These are phyloP conservation scores for Agonum fuliginosum DNA, from an alignment of 2,888 invertebrate genomes.

Conservation along the genomic window DNA sequence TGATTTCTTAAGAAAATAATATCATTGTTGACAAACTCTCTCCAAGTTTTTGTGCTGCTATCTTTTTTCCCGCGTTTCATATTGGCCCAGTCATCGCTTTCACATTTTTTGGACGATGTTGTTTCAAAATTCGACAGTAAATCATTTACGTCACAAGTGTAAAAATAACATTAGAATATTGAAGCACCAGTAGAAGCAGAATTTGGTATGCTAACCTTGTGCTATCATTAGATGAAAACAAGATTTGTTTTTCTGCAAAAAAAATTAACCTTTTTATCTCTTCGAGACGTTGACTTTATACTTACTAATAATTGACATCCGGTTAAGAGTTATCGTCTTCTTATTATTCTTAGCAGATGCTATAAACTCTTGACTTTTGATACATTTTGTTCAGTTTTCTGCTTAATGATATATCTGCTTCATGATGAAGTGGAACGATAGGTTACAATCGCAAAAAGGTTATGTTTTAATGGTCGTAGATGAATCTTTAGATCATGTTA, in stretches of 20 bases:
- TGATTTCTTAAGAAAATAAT: constrained; percentile 20
- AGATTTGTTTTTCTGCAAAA: constrained; percentile 22
- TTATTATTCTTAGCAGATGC: constrained; percentile 1
- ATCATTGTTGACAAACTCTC: constrained; percentile 27
- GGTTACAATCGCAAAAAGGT: constrained; percentile 11
- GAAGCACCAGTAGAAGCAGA: constrained; percentile 1
- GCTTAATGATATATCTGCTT: constrained; percentile 11
- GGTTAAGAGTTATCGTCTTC: constrained; percentile 16
- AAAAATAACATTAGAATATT: constrained; percentile 21
- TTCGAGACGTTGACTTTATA: constrained; percentile 33
- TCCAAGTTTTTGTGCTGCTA: not conserved
- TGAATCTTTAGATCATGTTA: not conserved
- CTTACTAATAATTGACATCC: constrained; percentile 31
- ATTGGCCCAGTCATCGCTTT: constrained; percentile 27
- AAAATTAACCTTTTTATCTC: constrained; percentile 29
- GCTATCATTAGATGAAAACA: constrained; percentile 31
- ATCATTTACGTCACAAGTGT: constrained; percentile 11
- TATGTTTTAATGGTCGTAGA: constrained; percentile 19
- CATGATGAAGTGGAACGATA: not conserved
- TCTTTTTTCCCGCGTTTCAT: constrained; percentile 21
- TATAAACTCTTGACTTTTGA: not conserved
- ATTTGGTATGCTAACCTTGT: constrained; percentile 17
- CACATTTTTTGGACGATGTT: constrained; percentile 27
- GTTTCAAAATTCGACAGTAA: constrained; percentile 34
- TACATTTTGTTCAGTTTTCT: constrained; percentile 29